Evolutionary conservation across 2,113 vertebrate genomes (phyloP), one percentile per base, ranked within the genome.

Genomic region (Cathartes aura): DNA sequence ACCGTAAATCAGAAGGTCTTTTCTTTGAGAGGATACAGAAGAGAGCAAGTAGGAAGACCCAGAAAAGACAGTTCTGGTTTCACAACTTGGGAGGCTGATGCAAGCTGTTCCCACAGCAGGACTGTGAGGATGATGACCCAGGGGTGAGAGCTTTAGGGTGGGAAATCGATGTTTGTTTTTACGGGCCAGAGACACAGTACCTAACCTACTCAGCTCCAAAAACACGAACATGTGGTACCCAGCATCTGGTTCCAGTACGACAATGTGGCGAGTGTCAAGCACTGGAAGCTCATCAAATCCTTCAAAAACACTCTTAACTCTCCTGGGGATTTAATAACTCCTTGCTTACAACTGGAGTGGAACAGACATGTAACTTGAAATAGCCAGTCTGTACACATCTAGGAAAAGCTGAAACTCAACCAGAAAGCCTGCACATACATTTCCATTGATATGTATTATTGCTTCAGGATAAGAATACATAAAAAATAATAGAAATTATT

Each of bases 261-360:
- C 62, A 62, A 82, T 66, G 87, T 73, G 55, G 91, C 0, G 1
- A 95, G 42, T 23, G 1, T 91, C 76, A 91, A 86, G 81, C 58
- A 93, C 76, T 87, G 89, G 87, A 96, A 97, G 78, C 55, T 96
- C 94, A 89, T 75, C 89, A 87, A 82, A 85, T 91, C 83, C 70
- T 91, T 76, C 78, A 89, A 70, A 95, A 95, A 89, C 78, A 85
- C 74, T 87, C 83, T 66, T 68, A 82, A 58, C 29, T 84, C 70
- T 84, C 81, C 32, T 26, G 11, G 53, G 66, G 56, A 93, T 90
- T 94, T 84, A 92, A 36, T 89, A 95, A 76, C 53, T 82, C 62
- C 71, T 85, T 40, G 70, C 74, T 93, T 81, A 93, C 74, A 88
- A 82, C 15, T 0, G 0, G 23, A 62, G 38, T 36, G 53, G 71